These are phyloP conservation scores for Merluccius polli DNA, from an alignment of 2,797 vertebrate species.

Conservation along the genomic window DNA sequence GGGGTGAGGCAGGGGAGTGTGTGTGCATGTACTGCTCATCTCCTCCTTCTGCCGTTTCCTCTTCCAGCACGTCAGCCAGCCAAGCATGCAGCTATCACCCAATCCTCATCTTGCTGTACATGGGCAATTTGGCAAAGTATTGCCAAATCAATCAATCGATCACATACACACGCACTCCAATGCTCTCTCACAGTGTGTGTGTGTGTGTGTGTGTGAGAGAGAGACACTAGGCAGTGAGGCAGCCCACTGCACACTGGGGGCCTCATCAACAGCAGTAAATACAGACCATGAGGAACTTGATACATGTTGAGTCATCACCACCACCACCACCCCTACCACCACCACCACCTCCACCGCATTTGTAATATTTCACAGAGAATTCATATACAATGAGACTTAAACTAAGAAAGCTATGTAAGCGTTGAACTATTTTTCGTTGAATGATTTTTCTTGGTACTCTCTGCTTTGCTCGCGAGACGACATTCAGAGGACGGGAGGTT, in stretches of 20 bases:
- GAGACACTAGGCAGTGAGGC: not conserved
- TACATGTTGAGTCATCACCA: not conserved
- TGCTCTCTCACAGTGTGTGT: conserved; percentile 1
- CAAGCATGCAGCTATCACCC: not conserved
- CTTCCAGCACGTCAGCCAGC: not conserved
- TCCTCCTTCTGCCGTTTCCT: not conserved
- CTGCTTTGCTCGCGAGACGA: no score
- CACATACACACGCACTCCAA: conserved; percentile 27
- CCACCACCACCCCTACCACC: not conserved
- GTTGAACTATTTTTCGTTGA: not conserved
- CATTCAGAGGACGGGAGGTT: no score
- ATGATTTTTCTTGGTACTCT: not conserved
- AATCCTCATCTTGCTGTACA: not conserved
- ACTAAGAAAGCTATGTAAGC: not conserved
- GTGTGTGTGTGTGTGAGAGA: not conserved
- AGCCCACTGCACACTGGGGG: not conserved
- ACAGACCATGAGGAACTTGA: not conserved
- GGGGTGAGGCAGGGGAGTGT: conserved; percentile 21
- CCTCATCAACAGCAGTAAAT: not conserved
- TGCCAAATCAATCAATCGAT: conserved; percentile 30
- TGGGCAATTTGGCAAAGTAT: conserved; percentile 6
- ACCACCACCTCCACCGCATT: not conserved
- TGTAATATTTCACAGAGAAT: not conserved
- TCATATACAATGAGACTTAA: not conserved
- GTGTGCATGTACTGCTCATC: conserved; percentile 41